phyloP scores from a whole-genome alignment of 2,113 vertebrate genomes.

The Corynorhinus townsendii region DNA sequence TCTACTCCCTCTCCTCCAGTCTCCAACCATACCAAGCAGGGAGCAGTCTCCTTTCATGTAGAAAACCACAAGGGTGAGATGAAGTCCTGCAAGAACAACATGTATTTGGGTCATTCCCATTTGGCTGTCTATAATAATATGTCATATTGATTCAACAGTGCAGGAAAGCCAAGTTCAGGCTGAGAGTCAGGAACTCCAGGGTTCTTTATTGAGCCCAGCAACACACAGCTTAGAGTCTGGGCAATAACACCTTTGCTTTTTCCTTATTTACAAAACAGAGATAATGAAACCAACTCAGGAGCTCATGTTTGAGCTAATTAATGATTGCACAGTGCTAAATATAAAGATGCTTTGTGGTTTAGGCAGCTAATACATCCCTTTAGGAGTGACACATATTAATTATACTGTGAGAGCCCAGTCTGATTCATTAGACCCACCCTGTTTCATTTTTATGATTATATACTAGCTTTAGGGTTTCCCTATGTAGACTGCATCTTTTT shows the following conservation, averaged over 20 bases:
- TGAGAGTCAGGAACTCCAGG: slow-evolving; percentile 18
- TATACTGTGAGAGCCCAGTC: neutral
- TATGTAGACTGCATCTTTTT: neutral
- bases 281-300: slow-evolving; percentile 62
- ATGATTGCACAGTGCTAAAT: neutral
- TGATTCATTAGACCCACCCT: neutral
- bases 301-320: slow-evolving; percentile 43
- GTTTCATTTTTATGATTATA: slow-evolving; percentile 7
- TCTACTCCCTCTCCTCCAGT: neutral
- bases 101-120: neutral
- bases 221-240: neutral
- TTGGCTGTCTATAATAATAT: neutral
- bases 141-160: neutral
- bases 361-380: neutral
- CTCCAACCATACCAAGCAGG: neutral
- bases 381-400: slow-evolving; percentile 31
- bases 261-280: slow-evolving; percentile 59
- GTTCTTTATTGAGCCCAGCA: neutral
- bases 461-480: neutral
- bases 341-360: neutral
- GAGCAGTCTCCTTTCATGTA: neutral
- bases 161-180: neutral
- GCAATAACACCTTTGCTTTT: slow-evolving; percentile 32
- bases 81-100: neutral
- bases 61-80: neutral